Evolutionary conservation across 2,888 invertebrate genomes (phyloP), one percentile per base, ranked within the genome.

Genomic region (Drosophila sordidula): DNA sequence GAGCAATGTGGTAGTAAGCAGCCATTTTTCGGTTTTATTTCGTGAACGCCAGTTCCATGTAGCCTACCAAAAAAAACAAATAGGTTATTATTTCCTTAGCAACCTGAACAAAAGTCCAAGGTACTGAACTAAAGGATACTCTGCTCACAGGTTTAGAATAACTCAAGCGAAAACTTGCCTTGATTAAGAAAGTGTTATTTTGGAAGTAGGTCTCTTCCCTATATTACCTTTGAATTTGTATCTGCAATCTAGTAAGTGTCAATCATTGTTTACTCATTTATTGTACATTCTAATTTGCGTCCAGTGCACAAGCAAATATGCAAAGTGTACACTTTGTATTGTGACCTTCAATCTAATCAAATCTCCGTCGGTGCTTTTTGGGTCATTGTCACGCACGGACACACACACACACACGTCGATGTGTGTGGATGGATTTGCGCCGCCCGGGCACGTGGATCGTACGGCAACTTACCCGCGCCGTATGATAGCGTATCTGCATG

Each of bases 401-500:
- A 22, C 6, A 32, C 34, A 11, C 22, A 18, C 18, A 18, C 16
- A 18, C 41, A 6, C 6, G 14, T 26, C 6, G n/a, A 6, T 45
- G n/a, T 26, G n/a, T 25, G 22, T 45, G 44, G 5, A 9, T 4
- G 16, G 18, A 29, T 39, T 22, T 25, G 16, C 25, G 25, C 25
- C 25, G 26, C 14, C 26, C 16, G n/a, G 18, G 16, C 16, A 25
- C 14, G n/a, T 41, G 32, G 45, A 6, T 49, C 22, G 25, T 11
- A 16, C 11, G 32, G n/a, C 25, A 29, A 75, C 90, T 90, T 72
- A 92, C 92, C 80, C 94, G 94, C 71, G 95, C 95, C 90, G 96
- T 95, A 86, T 96, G 96, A 91, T 96, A 97, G 73, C 96, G 93
- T 87, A 97, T 96, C 87, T 97, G 97, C 45, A 97, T 96, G 11